These are phyloP conservation scores for Aleiodes alternator DNA, from an alignment of 2,888 invertebrate species.

Conservation along the genomic window DNA sequence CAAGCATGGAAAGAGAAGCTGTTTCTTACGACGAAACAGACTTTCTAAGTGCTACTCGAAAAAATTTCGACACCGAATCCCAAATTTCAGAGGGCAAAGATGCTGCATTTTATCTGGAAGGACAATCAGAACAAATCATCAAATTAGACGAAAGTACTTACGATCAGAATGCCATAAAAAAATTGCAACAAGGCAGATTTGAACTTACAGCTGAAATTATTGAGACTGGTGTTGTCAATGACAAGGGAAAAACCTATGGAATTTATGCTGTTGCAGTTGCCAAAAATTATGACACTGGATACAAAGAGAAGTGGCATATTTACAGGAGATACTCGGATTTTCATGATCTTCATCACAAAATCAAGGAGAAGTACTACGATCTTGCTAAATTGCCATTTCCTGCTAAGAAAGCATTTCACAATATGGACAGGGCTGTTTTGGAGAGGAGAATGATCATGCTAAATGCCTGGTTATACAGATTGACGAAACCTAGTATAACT, in stretches of 20 bases:
- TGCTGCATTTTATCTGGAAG: slow-evolving; percentile 63
- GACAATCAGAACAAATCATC: slow-evolving; percentile 61
- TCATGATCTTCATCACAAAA: slow-evolving; percentile 88
- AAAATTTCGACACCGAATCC: slow-evolving; percentile 59
- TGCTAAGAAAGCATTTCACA: slow-evolving; percentile 95
- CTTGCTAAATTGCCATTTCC: slow-evolving; percentile 88
- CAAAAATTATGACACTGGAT: slow-evolving; percentile 81
- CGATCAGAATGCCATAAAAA: slow-evolving; percentile 70
- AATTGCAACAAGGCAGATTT: slow-evolving; percentile 71
- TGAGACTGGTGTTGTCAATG: slow-evolving; percentile 83
- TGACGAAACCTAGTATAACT: slow-evolving; percentile 80
- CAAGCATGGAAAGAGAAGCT: slow-evolving; percentile 58
- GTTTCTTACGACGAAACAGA: slow-evolving; percentile 58
- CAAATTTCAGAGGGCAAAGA: slow-evolving; percentile 61
- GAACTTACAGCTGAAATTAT: slow-evolving; percentile 71
- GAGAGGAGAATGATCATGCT: slow-evolving; percentile 90
- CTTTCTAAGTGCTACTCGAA: slow-evolving; percentile 49
- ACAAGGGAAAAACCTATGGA: slow-evolving; percentile 90
- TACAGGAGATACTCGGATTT: slow-evolving; percentile 96
- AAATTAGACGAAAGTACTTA: slow-evolving; percentile 65
- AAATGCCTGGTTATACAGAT: slow-evolving; percentile 86
- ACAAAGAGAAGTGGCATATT: slow-evolving; percentile 91
- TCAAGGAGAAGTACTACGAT: slow-evolving; percentile 90
- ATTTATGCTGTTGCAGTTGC: slow-evolving; percentile 91
- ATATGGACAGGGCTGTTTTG: slow-evolving; percentile 89